These are phyloP conservation scores for Euplexia lucipara DNA, from an alignment of 2,888 invertebrate species.

Conservation along the genomic window DNA sequence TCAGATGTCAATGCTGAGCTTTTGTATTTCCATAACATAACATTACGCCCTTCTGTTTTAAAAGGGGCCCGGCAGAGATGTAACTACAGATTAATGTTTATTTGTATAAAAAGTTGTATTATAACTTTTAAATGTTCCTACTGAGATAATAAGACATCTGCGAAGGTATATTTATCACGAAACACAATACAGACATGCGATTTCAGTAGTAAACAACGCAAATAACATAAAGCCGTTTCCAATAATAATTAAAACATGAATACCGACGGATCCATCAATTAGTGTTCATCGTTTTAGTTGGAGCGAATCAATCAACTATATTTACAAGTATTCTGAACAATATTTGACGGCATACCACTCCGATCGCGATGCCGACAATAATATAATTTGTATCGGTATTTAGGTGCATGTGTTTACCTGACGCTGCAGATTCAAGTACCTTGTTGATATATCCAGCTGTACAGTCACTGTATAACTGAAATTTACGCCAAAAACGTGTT, in stretches of 20 bases:
- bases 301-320: slow-evolving; percentile 35
- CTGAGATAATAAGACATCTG: too few species aligned
- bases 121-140: too few species aligned
- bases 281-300: slow-evolving; percentile 34
- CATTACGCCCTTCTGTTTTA: too few species aligned
- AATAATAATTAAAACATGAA: slow-evolving; percentile 22
- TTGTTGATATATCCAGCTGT: neutral
- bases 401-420: slow-evolving; percentile 27
- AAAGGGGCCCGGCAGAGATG: too few species aligned
- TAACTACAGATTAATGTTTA: too few species aligned
- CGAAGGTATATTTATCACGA: too few species aligned
- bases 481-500: too few species aligned
- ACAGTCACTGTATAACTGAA: too few species aligned
- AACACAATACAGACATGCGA: neutral
- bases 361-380: neutral
- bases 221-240: slow-evolving; percentile 28
- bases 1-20: too few species aligned
- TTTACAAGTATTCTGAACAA: slow-evolving; percentile 13
- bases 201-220: neutral
- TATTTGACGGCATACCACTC: slow-evolving; percentile 15
- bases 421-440: slow-evolving; percentile 13
- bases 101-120: too few species aligned
- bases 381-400: slow-evolving; percentile 20
- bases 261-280: slow-evolving; percentile 26
- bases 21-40: too few species aligned